Conservation (phyloP, 2,113 vertebrate species). For the Petaurus breviceps region DNA sequence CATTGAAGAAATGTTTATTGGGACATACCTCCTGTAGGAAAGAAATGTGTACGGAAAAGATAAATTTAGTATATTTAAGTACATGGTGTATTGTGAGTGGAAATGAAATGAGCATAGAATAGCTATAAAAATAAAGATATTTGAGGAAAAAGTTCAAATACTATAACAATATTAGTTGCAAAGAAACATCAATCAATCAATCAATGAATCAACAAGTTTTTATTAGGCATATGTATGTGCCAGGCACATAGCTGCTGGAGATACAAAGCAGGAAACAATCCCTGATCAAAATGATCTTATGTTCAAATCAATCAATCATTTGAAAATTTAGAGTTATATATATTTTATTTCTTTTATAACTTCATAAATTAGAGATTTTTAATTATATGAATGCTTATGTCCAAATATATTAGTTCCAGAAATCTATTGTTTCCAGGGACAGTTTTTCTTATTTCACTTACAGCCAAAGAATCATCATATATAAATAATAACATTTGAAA, state of each 20-base stretch:
- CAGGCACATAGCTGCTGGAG: background rate
- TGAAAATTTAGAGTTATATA: constrained; percentile 28
- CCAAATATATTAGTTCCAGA: constrained; percentile 26
- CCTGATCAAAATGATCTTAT: background rate
- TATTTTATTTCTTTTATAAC: constrained; percentile 39
- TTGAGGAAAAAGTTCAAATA: background rate
- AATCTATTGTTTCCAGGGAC: background rate
- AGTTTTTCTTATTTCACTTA: constrained; percentile 23
- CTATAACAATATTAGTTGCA: background rate
- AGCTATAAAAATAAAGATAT: constrained; percentile 53
- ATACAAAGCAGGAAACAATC: background rate
- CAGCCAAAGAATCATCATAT: constrained; percentile 37
- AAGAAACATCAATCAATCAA: background rate
- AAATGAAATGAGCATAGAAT: constrained; percentile 33
- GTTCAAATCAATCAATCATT: constrained; percentile 22
- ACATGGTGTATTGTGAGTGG: constrained; percentile 31
- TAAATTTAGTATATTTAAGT: constrained; percentile 26
- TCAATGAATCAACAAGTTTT: background rate
- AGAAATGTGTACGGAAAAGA: constrained; percentile 46
- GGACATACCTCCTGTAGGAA: constrained; percentile 47
- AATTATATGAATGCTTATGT: constrained; percentile 20
- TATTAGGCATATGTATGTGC: background rate
- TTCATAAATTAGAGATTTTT: constrained; percentile 40
- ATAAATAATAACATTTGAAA: constrained; percentile 9
- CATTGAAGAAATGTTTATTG: constrained; percentile 52